Percentiles rank a stretch among this genome's conserved stretches.
Evolutionary conservation across 1,140 invertebrate genomes (phyloP).

Genomic region (Pissodes strobi): DNA sequence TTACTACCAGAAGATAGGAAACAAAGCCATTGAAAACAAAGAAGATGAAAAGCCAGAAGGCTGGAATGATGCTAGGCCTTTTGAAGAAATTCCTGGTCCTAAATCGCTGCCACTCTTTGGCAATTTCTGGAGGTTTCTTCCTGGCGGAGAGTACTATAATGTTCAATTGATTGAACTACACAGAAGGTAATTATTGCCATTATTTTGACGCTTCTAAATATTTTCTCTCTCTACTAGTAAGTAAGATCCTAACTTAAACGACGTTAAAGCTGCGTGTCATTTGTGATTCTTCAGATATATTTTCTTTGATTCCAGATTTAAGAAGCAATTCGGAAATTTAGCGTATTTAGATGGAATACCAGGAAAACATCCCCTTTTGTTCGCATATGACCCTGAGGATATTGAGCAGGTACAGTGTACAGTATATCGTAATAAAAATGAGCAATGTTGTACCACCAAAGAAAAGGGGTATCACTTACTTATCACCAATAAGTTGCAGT

Average conservation of each 20-base stretch:
- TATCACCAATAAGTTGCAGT: too few relatives aligned
- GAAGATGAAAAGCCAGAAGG: conserved; percentile 28
- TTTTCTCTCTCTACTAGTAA: too few relatives aligned
- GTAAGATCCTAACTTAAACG: too few relatives aligned
- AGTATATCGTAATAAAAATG: too few relatives aligned
- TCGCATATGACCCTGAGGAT: conserved; percentile 35
- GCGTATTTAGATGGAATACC: conserved; percentile 21
- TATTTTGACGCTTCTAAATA: too few relatives aligned
- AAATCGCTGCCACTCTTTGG: conserved; percentile 55
- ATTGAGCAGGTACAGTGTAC: conserved; percentile 40
- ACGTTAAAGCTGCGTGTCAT: too few relatives aligned
- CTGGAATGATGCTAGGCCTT: conserved; percentile 51
- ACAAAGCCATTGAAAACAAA: background rate
- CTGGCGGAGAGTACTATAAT: conserved; percentile 35
- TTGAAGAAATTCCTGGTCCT: conserved; percentile 59
- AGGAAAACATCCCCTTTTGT: conserved; percentile 10
- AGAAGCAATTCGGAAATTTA: conserved; percentile 35
- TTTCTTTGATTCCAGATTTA: conserved; percentile 33
- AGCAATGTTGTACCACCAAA: too few relatives aligned
- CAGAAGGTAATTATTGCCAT: conserved; percentile 29
- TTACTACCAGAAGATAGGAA: conserved; percentile 21
- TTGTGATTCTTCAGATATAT: too few relatives aligned
- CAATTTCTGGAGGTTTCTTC: conserved; percentile 53
- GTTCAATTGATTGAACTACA: conserved; percentile 28
- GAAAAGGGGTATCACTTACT: too few relatives aligned